Base-by-base conservation (phyloP, 2,113 vertebrate species). In the Gallinago paraguaiae region DNA sequence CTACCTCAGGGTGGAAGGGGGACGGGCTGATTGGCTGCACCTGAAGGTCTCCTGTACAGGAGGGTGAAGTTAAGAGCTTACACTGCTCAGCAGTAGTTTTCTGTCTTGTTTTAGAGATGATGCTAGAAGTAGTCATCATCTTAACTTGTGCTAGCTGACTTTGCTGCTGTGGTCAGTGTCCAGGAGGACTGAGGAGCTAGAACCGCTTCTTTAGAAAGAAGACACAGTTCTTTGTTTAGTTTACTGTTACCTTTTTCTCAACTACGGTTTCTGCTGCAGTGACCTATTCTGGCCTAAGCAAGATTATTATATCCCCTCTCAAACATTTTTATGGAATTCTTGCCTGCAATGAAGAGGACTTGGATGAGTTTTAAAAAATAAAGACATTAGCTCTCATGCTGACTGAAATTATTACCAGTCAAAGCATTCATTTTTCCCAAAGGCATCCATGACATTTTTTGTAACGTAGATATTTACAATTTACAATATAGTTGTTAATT, bases 21-120 rank as follows among this genome's bases (percentile, higher is more conserved):
- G 53, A n/a, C 0, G 1, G 31, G 30, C 37, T 46, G 46, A 31
- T 3, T 48, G 61, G 11, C 27, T 56, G 30, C 46, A 48, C 0
- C 0, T 17, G 53, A 27, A 60, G 16, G 27, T 43, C n/a, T 53
- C 17, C 35, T 67, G 10, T n/a, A 9, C 1, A 1, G 39, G 75
- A 6, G 11, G 25, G 11, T 51, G 18, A 80, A 59, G 11, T 19
- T 61, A 45, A 77, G 41, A 77, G 35, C 39, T 35, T 30, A 35
- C 20, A 12, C 13, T 35, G 25, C 54, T 33, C 35, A 23, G 59
- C 7, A 33, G 11, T 28, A 39, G 27, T 17, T 67, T 35, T 57
- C 17, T 37, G 17, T 33, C 46, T 57, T 2, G 1, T 71, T 75
- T 82, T 48, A 78, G 64, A 65, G 17, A 20, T n/a, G 19, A 28